Evolutionary conservation across 2,888 invertebrate genomes (phyloP), one percentile per base, ranked within the genome.

Genomic region (Diabrotica balteata): DNA sequence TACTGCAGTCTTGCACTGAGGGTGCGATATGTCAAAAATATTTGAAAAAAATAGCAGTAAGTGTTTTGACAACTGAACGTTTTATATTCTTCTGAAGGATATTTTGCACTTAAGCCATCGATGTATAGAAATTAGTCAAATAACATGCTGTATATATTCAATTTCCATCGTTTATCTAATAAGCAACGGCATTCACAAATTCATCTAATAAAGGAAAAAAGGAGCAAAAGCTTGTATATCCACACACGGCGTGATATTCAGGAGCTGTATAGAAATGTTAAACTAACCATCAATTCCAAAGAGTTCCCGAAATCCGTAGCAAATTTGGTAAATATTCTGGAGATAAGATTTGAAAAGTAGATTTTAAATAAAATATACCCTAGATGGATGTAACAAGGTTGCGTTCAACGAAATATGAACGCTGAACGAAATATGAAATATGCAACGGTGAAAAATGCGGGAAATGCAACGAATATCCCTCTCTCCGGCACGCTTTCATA

Each of bases 331-430:
- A 61, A 61, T 61, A 54, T 55, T 42, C 22, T 47, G 8, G 50
- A 51, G 59, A 59, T 64, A 44, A 51, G 47, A 59, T 64, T 64
- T 57, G 59, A 51, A 47, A 59, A 59, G 58, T 64, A 51, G 64
- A 64, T 52, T 64, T 64, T 59, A 8, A 66, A 66, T 66, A 61
- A 66, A 66, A 61, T 61, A 61, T 50, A 54, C 60, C 60, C 32
- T 61, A 46, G 61, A 61, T 66, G 50, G 66, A 61, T 66, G 47
- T 66, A 66, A 66, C 61, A 55, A 61, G 59, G 61, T 66, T 66
- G 32, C 10, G 49, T 66, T 60, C 54, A 66, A 66, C 32, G 32
- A 32, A 32, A 32, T 32, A 32, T 32, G 32, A 66, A 66, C 59
- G 59, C 53, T 60, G 65, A 59, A 66, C 59, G 66, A 66, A 60